phyloP scores from a whole-genome alignment of 1,140 invertebrate species.

The Magallana ariakensis region DNA sequence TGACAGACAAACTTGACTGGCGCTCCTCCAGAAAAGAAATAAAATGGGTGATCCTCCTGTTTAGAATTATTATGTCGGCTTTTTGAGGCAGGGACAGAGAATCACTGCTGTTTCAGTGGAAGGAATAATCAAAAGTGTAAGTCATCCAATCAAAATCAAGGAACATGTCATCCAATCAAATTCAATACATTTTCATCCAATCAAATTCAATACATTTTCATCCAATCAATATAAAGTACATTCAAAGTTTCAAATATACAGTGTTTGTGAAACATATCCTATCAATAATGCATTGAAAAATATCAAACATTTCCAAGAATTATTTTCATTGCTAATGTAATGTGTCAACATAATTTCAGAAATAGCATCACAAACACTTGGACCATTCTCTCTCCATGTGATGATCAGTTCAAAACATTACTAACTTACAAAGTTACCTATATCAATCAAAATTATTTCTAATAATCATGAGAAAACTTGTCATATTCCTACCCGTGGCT shows the following conservation, averaged over 20 bases:
- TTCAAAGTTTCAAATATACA: not conserved
- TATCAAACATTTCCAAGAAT: no score
- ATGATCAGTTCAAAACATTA: not conserved
- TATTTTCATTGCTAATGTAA: no score
- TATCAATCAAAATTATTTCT: not conserved
- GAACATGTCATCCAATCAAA: conserved; percentile 31
- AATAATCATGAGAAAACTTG: not conserved
- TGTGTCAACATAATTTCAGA: no score
- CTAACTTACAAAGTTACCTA: not conserved
- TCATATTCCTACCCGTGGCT: conserved; percentile 81
- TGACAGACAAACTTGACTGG: conserved; percentile 21
- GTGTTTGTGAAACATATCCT: not conserved
- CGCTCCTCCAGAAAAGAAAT: conserved; percentile 10
- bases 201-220: not conserved
- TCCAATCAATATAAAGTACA: not conserved
- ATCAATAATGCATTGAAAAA: no score
- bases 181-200: conserved; percentile 18
- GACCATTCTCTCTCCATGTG: no score
- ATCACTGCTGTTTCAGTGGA: conserved; percentile 27
- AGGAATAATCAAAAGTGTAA: conserved; percentile 37
- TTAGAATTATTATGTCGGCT: conserved; percentile 20
- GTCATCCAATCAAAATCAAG: conserved; percentile 25
- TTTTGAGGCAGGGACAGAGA: conserved; percentile 29
- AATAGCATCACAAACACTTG: no score
- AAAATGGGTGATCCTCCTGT: conserved; percentile 5